A percentile compares a stretch with the other conserved stretches of the same genome.
Evolutionary conservation across 2,113 vertebrate genomes (phyloP).

Genomic region (Pluvianellus socialis): DNA sequence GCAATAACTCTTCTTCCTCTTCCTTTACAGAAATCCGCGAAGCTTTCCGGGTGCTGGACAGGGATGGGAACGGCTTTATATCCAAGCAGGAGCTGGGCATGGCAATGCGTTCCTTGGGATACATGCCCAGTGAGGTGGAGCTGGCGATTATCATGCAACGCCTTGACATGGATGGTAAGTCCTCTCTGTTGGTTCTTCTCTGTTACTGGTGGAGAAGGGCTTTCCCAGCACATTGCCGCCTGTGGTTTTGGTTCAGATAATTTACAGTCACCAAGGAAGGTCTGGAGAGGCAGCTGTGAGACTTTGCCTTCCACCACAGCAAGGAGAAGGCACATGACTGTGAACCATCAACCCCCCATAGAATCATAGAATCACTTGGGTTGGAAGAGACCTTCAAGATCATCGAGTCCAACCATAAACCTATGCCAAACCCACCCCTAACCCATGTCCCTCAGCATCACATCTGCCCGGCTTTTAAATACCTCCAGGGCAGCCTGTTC

Average conservation of each 20-base stretch:
- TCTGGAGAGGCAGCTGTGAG: background rate
- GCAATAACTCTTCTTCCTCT: conserved; percentile 12
- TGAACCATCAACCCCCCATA: background rate
- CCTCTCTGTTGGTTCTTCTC: background rate
- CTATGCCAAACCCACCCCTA: too few species aligned
- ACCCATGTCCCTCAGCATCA: too few species aligned
- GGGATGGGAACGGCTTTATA: conserved; percentile 97
- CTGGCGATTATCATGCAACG: conserved; percentile 99
- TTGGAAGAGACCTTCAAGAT: too few species aligned
- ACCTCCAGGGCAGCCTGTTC: too few species aligned
- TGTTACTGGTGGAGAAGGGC: background rate
- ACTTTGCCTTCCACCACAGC: background rate
- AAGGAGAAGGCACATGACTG: background rate
- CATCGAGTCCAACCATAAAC: too few species aligned
- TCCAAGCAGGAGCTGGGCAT: conserved; percentile 99
- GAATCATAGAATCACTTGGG: too few species aligned
- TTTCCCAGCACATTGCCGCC: background rate
- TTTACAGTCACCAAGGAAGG: background rate
- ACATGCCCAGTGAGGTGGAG: conserved; percentile 99
- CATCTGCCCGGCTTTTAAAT: too few species aligned
- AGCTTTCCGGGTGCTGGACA: conserved; percentile 95
- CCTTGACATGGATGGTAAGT: conserved; percentile 98
- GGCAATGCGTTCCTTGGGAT: conserved; percentile 98
- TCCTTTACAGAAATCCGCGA: conserved; percentile 91
- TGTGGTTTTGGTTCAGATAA: fast-evolving